Base-by-base conservation (phyloP, 2,113 vertebrate genomes). In the Jacana jacana region DNA sequence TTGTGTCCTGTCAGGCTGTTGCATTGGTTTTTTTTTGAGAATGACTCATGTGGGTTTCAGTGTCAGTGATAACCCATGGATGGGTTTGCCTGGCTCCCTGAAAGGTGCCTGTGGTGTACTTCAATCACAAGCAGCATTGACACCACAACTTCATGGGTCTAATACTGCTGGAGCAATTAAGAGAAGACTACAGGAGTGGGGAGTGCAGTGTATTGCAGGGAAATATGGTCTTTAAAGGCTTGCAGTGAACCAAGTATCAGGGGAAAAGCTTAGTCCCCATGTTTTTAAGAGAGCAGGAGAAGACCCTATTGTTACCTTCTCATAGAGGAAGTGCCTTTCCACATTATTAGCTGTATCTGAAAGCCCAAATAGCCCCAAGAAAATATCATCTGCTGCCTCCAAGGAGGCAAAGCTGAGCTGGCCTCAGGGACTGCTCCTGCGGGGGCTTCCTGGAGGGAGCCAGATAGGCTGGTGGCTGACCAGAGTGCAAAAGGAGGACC, bases 381-480 rank as follows among this genome's bases (percentile, higher is more conserved):
- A 60, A 31, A 79, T 46, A 15, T 35, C 37, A 22, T 49, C 64
- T 39, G 42, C 42, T 39, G 37, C 23, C 35, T 51, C 55, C 55
- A 30, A n/a, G 33, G 28, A 77, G 42, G 19, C 33, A 64, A 63
- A 81, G 33, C 40, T 0, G 1, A 63, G 35, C 46, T 54, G 61
- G 33, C 17, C 9, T 30, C 0, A 0, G 28, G 42, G 42, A 10
- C 35, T 81, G 61, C 35, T 63, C 6, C 51, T 2, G 1, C 0
- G 3, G 25, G n/a, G 46, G 46, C 46, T n/a, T 31, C 25, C 12
- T 7, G 35, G 48, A 66, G 28, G 40, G 15, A 54, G 18, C 30
- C 2, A 0, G 27, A 6, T 24, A 23, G 23, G 28, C 19, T 2
- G 1, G 66, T 1, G 1, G 57, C 37, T 1, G 0, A 35, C 48